Evolutionary conservation across 1,140 invertebrate species (phyloP).

Genomic region (Drosophila dunni): DNA sequence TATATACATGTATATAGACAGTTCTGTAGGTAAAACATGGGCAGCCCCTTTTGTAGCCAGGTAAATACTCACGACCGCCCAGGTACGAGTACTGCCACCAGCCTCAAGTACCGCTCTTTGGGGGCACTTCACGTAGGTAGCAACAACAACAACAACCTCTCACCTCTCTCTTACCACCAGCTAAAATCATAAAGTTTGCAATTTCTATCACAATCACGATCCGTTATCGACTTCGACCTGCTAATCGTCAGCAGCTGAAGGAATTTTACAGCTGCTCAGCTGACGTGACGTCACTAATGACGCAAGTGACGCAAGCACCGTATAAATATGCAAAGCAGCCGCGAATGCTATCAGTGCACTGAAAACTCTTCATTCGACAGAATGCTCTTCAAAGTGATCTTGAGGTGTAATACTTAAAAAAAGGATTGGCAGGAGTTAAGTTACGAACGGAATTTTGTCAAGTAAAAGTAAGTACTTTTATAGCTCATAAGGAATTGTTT

Average conservation of each 20-base stretch:
- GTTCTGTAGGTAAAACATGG: background rate
- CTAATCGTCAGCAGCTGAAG: constrained; percentile 3
- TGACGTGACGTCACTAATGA: background rate
- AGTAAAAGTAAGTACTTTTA: too few relatives aligned
- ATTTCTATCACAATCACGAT: too few relatives aligned
- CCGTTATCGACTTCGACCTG: constrained; percentile 3
- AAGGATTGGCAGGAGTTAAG: background rate
- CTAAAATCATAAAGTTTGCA: too few relatives aligned
- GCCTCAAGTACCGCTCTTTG: background rate
- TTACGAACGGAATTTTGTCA: background rate
- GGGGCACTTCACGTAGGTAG: background rate
- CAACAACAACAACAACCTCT: background rate
- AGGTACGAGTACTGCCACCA: background rate
- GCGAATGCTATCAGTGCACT: constrained; percentile 14
- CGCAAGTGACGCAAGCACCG: background rate
- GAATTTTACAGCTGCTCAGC: background rate
- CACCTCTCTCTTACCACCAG: too few relatives aligned
- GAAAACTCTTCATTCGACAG: constrained; percentile 5
- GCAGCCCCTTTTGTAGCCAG: background rate
- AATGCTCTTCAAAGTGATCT: background rate
- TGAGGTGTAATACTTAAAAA: too few relatives aligned
- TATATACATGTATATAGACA: background rate
- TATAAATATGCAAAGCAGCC: constrained; percentile 36
- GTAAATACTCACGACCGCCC: background rate
- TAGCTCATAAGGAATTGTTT: too few relatives aligned